Percentiles rank a stretch among this genome's conserved stretches.
These are phyloP conservation scores for Serilophus lunatus DNA, from an alignment of 2,113 vertebrate genomes.

Conservation along the genomic window DNA sequence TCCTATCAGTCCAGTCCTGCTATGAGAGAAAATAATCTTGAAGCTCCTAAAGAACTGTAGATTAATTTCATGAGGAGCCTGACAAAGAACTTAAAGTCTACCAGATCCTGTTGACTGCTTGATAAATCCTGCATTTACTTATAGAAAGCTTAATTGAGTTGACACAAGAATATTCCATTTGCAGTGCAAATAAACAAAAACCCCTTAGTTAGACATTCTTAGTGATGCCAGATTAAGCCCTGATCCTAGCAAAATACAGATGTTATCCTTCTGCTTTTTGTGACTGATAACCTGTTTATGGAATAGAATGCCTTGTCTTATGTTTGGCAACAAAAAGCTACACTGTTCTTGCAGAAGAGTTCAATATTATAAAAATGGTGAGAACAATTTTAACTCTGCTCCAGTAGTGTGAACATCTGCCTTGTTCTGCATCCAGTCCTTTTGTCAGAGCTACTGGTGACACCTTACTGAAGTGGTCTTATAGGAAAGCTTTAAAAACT, in stretches of 20 bases:
- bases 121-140: not conserved
- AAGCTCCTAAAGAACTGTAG: not conserved
- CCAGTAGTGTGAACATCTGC: not conserved
- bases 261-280: not conserved
- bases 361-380: accelerated
- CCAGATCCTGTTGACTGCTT: not conserved
- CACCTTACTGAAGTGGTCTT: not conserved
- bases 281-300: not conserved
- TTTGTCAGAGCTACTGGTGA: not conserved
- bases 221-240: not conserved
- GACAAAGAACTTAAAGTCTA: not conserved
- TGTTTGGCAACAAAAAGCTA: not conserved
- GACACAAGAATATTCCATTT: not conserved
- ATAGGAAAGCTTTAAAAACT: not conserved
- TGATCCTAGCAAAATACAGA: not conserved
- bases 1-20: not conserved
- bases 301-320: not conserved
- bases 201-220: not conserved
- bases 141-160: not conserved
- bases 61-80: not conserved
- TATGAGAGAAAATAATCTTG: slow-evolving; percentile 14
- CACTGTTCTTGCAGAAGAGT: not conserved
- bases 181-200: not conserved
- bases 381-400: not conserved
- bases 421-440: not conserved